These are phyloP conservation scores for Corythoichthys intestinalis DNA, from an alignment of 2,113 vertebrate species.

Conservation along the genomic window DNA sequence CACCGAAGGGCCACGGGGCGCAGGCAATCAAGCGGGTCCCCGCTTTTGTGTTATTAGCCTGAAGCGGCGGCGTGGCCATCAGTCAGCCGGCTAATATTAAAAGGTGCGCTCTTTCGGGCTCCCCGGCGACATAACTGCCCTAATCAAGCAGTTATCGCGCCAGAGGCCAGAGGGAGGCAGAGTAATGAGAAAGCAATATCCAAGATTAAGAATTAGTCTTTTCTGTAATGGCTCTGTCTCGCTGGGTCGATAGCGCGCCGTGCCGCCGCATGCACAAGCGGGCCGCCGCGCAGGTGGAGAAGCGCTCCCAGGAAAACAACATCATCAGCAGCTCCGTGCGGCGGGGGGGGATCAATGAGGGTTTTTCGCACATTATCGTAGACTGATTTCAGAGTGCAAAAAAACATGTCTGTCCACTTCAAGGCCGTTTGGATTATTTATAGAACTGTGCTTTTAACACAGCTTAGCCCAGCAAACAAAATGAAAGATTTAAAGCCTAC, in stretches of 20 bases:
- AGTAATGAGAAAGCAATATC: slow-evolving; percentile 67
- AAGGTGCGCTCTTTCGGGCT: slow-evolving; percentile 59
- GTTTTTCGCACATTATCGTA: not conserved
- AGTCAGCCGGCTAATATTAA: slow-evolving; percentile 69
- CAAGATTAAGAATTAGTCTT: slow-evolving; percentile 62
- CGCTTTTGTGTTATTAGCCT: slow-evolving; percentile 60
- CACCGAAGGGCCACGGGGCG: slow-evolving; percentile 41
- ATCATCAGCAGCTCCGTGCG: not conserved
- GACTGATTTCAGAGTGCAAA: not conserved
- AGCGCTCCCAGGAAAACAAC: not conserved
- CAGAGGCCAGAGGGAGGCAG: slow-evolving; percentile 51
- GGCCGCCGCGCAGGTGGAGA: not conserved
- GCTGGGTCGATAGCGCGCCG: slow-evolving; percentile 37
- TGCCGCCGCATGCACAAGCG: slow-evolving; percentile 33
- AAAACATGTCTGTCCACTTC: not conserved
- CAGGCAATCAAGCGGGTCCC: slow-evolving; percentile 54
- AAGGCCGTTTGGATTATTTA: not conserved
- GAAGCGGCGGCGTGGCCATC: slow-evolving; percentile 52
- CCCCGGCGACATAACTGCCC: slow-evolving; percentile 64
- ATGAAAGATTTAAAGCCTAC: not conserved
- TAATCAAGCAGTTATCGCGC: slow-evolving; percentile 70
- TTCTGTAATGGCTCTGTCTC: slow-evolving; percentile 50
- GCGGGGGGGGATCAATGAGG: not conserved
- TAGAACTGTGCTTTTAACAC: too few relatives aligned
- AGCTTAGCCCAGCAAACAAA: not conserved